phyloP scores from a whole-genome alignment of 2,888 invertebrate species.

The Tipula confusa region DNA sequence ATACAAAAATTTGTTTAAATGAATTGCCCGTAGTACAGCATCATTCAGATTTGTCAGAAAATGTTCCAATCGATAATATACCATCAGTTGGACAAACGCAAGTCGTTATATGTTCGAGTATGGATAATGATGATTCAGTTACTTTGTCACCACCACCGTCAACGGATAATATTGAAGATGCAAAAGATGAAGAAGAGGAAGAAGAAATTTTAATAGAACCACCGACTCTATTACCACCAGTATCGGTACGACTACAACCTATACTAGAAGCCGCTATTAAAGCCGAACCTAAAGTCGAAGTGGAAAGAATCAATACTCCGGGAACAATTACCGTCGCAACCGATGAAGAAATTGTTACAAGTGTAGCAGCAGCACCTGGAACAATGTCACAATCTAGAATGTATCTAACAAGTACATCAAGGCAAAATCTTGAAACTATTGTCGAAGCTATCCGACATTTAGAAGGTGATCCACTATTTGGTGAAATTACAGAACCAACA shows the following conservation, averaged over 20 bases:
- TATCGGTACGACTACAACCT: constrained; percentile 52
- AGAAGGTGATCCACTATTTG: constrained; percentile 92
- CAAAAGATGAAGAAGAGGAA: not conserved
- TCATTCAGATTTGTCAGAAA: constrained; percentile 34
- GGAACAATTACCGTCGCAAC: constrained; percentile 50
- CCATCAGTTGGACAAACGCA: constrained; percentile 60
- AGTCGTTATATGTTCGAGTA: constrained; percentile 59
- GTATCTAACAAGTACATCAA: constrained; percentile 62
- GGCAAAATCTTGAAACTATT: constrained; percentile 95
- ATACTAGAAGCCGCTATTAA: constrained; percentile 83
- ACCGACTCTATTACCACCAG: constrained; percentile 30
- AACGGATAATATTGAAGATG: not conserved
- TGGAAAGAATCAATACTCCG: constrained; percentile 60
- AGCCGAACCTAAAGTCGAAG: constrained; percentile 80
- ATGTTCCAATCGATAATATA: constrained; percentile 50
- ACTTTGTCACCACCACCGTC: constrained; percentile 32
- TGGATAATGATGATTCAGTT: constrained; percentile 47
- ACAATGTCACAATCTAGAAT: constrained; percentile 43
- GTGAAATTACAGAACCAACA: constrained; percentile 52
- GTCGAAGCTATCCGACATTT: constrained; percentile 97
- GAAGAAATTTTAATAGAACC: not conserved
- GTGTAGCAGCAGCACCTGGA: constrained; percentile 7
- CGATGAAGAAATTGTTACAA: constrained; percentile 40
- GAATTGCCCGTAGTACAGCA: not conserved
- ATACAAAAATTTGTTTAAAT: not conserved